Evolutionary conservation across 1,140 invertebrate species (phyloP), one percentile per base, ranked within the genome.

Genomic region (Colletes latitarsis): DNA sequence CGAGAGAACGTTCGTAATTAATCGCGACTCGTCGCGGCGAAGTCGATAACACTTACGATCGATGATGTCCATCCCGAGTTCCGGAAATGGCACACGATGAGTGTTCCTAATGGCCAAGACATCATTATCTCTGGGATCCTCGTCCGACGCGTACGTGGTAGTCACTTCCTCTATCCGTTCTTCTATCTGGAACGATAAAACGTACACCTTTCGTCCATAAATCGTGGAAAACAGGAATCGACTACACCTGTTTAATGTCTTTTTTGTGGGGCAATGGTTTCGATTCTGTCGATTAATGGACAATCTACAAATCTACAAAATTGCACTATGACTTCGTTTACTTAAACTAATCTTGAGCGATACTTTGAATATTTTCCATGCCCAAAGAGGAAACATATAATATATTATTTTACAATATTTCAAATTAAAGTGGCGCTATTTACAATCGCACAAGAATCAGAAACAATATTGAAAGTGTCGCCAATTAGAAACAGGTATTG

Each of bases 31-130:
- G 8, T 17, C 17, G 4, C 9, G 17, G 3, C 3, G 3, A 67
- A 21, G 17, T 14, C n/a, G 9, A 10, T 1, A 15, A 3, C 46
- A 91, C 91, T 93, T 87, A 93, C 93, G 92, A 90, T 95, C 95
- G 74, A 96, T 91, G 81, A 96, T 95, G 89, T 96, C 96, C 66
- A 95, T 94, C 58, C 96, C 96, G 53, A 95, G 94, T 89, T 96
- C 96, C 4, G 96, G 96, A 92, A 96, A 96, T 39, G 95, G 95
- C 53, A 96, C 95, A 46, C 95, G 92, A 63, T 92, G 90, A 46
- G 84, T 79, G 76, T 90, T 91, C 71, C 82, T 84, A 83, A 91
- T 91, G 81, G 84, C 74, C 43, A 91, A 62, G 39, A 80, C 75
- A 77, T 91, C 89, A 53, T 89, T 82, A 66, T 89, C 88, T 15